phyloP scores from a whole-genome alignment of 2,113 vertebrate species.

The Semnopithecus entellus region DNA sequence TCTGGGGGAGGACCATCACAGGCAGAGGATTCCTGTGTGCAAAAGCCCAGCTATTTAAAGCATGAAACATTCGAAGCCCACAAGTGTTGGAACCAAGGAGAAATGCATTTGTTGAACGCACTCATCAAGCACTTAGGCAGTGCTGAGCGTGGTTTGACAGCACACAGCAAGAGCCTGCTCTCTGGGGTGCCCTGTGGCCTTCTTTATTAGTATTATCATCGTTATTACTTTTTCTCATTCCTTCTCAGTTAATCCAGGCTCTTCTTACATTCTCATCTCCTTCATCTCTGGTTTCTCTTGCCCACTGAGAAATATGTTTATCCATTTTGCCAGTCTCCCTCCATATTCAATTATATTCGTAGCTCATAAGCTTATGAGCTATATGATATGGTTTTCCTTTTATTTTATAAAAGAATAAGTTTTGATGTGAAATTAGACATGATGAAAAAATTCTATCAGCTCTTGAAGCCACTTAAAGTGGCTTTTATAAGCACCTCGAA shows the following conservation, averaged over 20 bases:
- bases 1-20: not conserved
- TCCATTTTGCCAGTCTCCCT: not conserved
- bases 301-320: not conserved
- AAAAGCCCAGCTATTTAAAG: not conserved
- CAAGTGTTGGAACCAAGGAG: not conserved
- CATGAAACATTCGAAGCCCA: not conserved
- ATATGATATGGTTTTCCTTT: not conserved
- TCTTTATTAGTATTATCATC: not conserved
- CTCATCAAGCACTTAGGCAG: not conserved
- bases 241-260: not conserved
- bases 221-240: not conserved
- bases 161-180: not conserved
- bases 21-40: not conserved
- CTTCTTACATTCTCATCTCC: not conserved
- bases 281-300: not conserved
- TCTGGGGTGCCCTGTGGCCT: fast-evolving
- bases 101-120: not conserved
- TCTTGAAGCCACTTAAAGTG: not conserved
- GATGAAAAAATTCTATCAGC: not conserved
- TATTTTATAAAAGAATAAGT: not conserved
- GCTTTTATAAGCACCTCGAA: not conserved
- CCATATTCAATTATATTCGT: not conserved
- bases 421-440: slow-evolving; percentile 16
- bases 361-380: not conserved
- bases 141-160: not conserved